These are phyloP conservation scores for Merluccius polli DNA, from an alignment of 2,797 vertebrate genomes.

Conservation along the genomic window DNA sequence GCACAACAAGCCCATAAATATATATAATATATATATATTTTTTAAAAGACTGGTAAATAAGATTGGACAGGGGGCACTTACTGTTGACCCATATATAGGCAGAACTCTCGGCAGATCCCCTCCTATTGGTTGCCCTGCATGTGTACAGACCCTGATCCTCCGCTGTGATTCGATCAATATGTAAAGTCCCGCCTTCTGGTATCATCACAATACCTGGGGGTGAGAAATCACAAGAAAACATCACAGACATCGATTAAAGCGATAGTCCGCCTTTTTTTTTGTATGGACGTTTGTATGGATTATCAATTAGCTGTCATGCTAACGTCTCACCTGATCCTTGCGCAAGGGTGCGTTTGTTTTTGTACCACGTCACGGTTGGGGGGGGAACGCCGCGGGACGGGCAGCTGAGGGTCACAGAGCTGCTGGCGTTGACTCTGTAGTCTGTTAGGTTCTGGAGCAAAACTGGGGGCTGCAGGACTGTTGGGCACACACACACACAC, in stretches of 20 bases:
- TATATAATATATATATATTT: no score
- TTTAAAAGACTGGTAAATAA: background rate
- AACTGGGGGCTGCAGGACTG: constrained; percentile 84
- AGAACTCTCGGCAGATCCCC: constrained; percentile 81
- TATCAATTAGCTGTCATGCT: background rate
- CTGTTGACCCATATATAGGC: constrained; percentile 86
- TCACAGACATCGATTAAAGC: background rate
- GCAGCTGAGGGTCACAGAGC: constrained; percentile 82
- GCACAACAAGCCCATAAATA: no score
- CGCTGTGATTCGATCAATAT: constrained; percentile 86
- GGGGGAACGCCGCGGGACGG: constrained; percentile 76
- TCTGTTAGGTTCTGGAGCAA: constrained; percentile 80
- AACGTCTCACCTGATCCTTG: constrained; percentile 81
- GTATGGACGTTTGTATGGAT: no score
- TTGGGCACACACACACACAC: constrained; percentile 28
- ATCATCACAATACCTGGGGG: constrained; percentile 83
- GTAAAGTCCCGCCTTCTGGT: constrained; percentile 79
- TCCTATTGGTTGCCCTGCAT: constrained; percentile 85
- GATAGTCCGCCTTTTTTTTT: background rate
- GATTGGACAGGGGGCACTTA: constrained; percentile 55
- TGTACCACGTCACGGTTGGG: constrained; percentile 89
- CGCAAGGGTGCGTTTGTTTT: constrained; percentile 79
- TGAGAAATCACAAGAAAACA: background rate
- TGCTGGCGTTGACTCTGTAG: constrained; percentile 81
- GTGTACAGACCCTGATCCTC: constrained; percentile 90